Conservation (phyloP, 1,140 invertebrate genomes). For the Bombus confusus region DNA sequence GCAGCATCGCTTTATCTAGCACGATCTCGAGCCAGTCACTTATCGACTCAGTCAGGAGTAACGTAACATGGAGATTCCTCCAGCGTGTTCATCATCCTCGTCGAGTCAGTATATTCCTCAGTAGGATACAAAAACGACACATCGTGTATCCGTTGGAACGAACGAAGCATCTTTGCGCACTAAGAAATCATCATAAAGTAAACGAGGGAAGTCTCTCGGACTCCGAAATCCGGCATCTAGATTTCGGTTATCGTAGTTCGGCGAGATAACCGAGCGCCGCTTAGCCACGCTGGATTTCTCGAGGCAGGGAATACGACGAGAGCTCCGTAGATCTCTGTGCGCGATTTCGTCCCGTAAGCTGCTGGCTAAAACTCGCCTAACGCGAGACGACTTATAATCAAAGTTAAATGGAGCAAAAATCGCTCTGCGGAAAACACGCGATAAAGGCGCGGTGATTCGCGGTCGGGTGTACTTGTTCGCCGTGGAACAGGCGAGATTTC, state of each 20-base stretch:
- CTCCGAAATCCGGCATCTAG: slow-evolving; percentile 6
- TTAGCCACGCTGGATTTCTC: slow-evolving; percentile 45
- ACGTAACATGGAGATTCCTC: neutral
- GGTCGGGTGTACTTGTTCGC: slow-evolving; percentile 51
- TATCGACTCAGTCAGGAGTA: no score
- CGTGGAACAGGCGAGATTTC: slow-evolving; percentile 55
- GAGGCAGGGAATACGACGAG: slow-evolving; percentile 1
- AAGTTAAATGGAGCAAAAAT: slow-evolving; percentile 69
- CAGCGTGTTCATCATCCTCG: neutral
- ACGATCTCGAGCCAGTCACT: no score
- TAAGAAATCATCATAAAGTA: neutral
- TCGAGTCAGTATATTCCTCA: neutral
- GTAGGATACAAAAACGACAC: neutral
- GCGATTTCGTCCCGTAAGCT: slow-evolving; percentile 60
- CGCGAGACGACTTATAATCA: slow-evolving; percentile 64
- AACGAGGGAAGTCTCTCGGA: neutral
- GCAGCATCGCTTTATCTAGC: no score
- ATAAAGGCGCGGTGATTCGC: slow-evolving; percentile 63
- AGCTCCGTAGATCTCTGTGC: slow-evolving; percentile 53
- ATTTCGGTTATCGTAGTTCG: neutral
- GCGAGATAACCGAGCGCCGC: slow-evolving; percentile 32
- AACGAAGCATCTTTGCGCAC: neutral
- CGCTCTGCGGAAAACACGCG: slow-evolving; percentile 56
- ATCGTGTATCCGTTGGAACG: neutral
- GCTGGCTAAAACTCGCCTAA: slow-evolving; percentile 60